Evolutionary conservation across 2,888 invertebrate species (phyloP).

Genomic region (Imbricaverruca yamaguchii): DNA sequence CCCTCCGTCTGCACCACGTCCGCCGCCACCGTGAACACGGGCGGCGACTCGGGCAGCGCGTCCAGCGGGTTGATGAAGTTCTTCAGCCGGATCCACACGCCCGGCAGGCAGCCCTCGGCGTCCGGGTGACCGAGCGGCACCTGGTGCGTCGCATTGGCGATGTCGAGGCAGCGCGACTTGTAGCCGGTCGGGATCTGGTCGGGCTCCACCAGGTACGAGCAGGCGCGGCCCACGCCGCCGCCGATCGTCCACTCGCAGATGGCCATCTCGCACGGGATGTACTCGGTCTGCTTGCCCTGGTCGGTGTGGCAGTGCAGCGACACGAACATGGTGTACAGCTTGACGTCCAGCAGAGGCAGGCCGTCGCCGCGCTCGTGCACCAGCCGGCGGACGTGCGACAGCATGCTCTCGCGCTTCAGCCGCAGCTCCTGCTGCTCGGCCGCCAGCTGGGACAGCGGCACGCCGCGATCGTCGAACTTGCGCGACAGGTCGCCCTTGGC

Average conservation of each 20-base stretch:
- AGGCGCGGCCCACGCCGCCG: constrained; percentile 8
- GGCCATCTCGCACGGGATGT: not conserved
- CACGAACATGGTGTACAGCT: constrained; percentile 6
- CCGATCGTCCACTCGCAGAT: constrained; percentile 11
- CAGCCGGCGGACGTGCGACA: not conserved
- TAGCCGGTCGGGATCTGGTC: constrained; percentile 6
- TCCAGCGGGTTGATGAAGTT: constrained; percentile 18
- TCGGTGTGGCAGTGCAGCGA: constrained; percentile 19
- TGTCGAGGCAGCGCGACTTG: constrained; percentile 5
- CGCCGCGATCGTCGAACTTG: constrained; percentile 21
- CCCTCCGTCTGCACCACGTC: not conserved
- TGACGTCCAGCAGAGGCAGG: not conserved
- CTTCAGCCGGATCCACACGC: constrained; percentile 11
- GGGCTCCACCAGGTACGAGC: not conserved
- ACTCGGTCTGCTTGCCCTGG: constrained; percentile 6
- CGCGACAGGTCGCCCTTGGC: constrained; percentile 4
- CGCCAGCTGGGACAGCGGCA: constrained; percentile 10
- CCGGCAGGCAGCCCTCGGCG: not conserved
- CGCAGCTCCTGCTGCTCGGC: not conserved
- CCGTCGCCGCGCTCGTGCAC: not conserved
- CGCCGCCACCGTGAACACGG: not conserved
- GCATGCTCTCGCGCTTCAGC: not conserved
- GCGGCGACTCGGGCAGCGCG: not conserved
- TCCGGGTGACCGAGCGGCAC: not conserved
- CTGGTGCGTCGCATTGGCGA: not conserved